These are phyloP conservation scores for Scrobipalpa costella DNA, from an alignment of 2,888 invertebrate species.

Conservation along the genomic window DNA sequence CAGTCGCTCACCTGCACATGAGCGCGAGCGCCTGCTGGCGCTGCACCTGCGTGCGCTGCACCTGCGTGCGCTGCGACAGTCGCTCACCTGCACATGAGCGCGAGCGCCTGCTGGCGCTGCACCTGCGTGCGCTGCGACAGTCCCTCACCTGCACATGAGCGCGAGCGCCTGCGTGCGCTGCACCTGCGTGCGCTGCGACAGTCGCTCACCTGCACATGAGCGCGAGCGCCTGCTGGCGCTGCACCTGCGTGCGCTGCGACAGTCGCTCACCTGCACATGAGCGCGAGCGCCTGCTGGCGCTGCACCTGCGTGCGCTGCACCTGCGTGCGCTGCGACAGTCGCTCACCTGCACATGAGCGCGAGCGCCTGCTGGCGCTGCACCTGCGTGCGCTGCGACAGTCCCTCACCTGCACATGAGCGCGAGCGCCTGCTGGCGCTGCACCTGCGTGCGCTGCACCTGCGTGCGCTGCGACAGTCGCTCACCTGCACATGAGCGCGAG, in stretches of 20 bases:
- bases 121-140: conserved; percentile 93
- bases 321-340: conserved; percentile 93
- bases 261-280: no score
- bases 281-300: conserved; percentile 93
- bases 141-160: conserved; percentile 97
- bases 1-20: no score
- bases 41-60: conserved; percentile 94
- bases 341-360: conserved; percentile 98
- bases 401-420: conserved; percentile 98
- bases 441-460: conserved; percentile 95
- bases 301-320: conserved; percentile 94
- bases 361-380: conserved; percentile 96
- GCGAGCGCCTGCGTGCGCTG: conserved; percentile 97
- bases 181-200: conserved; percentile 93
- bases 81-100: conserved; percentile 97
- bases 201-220: no score
- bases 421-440: conserved; percentile 97
- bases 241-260: conserved; percentile 93
- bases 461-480: conserved; percentile 93
- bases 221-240: conserved; percentile 93
- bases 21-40: conserved; percentile 93
- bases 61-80: conserved; percentile 93
- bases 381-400: conserved; percentile 93
- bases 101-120: conserved; percentile 97
- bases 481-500: conserved; percentile 98